These are phyloP conservation scores for Vultur gryphus DNA, from an alignment of 2,797 vertebrate genomes.

Conservation along the genomic window DNA sequence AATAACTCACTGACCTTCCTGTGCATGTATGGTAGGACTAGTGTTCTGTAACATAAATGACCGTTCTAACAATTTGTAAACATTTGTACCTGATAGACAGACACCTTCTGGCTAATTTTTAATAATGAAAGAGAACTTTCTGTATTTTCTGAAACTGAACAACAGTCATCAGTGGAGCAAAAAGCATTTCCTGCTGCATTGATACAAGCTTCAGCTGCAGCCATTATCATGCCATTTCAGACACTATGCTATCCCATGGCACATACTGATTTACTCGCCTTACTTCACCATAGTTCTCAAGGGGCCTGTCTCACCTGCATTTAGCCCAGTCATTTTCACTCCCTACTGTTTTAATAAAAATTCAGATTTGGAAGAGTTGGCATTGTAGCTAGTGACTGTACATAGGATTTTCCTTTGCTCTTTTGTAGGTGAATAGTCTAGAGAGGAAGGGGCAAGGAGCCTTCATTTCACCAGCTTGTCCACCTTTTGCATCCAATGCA, in stretches of 20 bases:
- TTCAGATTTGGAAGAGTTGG: not conserved
- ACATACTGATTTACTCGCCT: constrained; percentile 4
- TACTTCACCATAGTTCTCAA: not conserved
- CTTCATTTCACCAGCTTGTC: not conserved
- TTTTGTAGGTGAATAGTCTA: not conserved
- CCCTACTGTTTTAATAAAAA: not conserved
- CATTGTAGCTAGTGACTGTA: not conserved
- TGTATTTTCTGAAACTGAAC: not conserved
- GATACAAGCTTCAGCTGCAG: constrained; percentile 17
- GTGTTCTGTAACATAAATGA: not conserved
- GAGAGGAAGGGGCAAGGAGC: not conserved
- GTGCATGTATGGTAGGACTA: not conserved
- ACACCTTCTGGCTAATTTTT: not conserved
- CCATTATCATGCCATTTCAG: constrained; percentile 29
- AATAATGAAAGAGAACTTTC: not conserved
- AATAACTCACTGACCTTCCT: constrained; percentile 38
- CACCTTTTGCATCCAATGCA: not conserved
- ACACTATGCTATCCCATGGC: not conserved
- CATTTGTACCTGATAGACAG: not conserved
- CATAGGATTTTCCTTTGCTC: not conserved
- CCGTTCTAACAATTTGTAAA: not conserved
- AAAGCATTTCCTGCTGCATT: not conserved
- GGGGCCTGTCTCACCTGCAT: constrained; percentile 26
- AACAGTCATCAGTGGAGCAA: not conserved
- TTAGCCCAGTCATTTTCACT: not conserved